Percentiles rank a stretch among this genome's conserved stretches.
These are phyloP conservation scores for Phortica okadai DNA, from an alignment of 2,888 invertebrate genomes.

Conservation along the genomic window DNA sequence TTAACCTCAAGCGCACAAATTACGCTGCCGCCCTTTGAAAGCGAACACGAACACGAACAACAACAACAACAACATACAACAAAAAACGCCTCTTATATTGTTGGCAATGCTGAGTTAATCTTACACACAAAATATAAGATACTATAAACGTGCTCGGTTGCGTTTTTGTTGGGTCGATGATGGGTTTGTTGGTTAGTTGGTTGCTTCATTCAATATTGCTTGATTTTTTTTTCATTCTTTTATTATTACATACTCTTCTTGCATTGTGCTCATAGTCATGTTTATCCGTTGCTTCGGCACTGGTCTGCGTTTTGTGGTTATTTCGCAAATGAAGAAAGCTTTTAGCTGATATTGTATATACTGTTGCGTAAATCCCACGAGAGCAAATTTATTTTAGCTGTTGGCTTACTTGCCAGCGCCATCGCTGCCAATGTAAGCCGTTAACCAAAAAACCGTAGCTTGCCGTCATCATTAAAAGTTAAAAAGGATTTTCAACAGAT, in stretches of 20 bases:
- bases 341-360: conserved; percentile 63
- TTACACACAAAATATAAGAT: background rate
- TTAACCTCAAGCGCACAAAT: conserved; percentile 4
- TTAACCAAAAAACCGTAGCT: background rate
- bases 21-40: background rate
- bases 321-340: conserved; percentile 61
- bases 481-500: conserved; percentile 69
- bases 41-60: background rate
- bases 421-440: conserved; percentile 4
- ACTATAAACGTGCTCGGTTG: background rate
- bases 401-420: conserved; percentile 8
- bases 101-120: background rate
- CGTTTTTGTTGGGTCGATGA: no score
- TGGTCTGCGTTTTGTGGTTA: background rate
- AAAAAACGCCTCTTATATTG: background rate
- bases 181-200: no score
- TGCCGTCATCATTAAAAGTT: conserved; percentile 64
- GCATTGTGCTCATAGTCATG: background rate
- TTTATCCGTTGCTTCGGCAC: background rate
- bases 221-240: background rate
- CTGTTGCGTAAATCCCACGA: conserved; percentile 65
- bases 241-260: background rate
- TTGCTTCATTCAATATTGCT: no score
- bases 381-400: conserved; percentile 59
- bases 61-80: background rate